Conservation (phyloP, 64 coral and sea anemone species). For the Montipora efflorescens region DNA sequence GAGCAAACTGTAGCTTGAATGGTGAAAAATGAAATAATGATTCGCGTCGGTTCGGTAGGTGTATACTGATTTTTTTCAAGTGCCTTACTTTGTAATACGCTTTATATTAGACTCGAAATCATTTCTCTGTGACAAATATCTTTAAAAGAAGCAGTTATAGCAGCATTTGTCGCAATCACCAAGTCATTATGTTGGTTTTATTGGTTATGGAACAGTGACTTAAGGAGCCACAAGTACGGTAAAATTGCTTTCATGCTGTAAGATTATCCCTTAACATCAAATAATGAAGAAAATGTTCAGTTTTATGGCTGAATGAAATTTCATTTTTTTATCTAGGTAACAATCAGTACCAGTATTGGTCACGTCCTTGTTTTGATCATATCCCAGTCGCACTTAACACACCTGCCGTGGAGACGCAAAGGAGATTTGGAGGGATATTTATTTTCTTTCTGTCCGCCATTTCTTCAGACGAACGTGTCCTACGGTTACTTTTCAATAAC, state of each 20-base stretch:
- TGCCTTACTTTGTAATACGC: conserved; percentile 22
- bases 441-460: not conserved
- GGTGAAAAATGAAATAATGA: not conserved
- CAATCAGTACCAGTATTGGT: conserved; percentile 45
- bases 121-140: conserved; percentile 83
- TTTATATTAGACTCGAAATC: conserved; percentile 62
- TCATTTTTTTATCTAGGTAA: conserved; percentile 5
- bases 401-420: not conserved
- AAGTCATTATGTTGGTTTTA: conserved; percentile 72
- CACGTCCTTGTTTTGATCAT: conserved; percentile 17
- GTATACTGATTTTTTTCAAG: conserved; percentile 39
- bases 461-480: not conserved
- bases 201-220: conserved; percentile 55
- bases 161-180: conserved; percentile 78
- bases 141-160: conserved; percentile 79
- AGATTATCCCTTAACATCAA: conserved; percentile 59
- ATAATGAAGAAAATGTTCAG: conserved; percentile 45
- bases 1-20: not conserved
- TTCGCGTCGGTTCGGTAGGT: conserved; percentile 35
- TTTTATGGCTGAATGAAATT: conserved; percentile 49
- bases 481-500: not conserved
- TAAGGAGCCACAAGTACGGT: conserved; percentile 51
- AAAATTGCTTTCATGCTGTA: conserved; percentile 62
- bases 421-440: not conserved
- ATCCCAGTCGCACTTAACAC: conserved; percentile 6